Base-by-base conservation (phyloP, 1,140 invertebrate genomes). In the Dolichoris vasculosae region DNA sequence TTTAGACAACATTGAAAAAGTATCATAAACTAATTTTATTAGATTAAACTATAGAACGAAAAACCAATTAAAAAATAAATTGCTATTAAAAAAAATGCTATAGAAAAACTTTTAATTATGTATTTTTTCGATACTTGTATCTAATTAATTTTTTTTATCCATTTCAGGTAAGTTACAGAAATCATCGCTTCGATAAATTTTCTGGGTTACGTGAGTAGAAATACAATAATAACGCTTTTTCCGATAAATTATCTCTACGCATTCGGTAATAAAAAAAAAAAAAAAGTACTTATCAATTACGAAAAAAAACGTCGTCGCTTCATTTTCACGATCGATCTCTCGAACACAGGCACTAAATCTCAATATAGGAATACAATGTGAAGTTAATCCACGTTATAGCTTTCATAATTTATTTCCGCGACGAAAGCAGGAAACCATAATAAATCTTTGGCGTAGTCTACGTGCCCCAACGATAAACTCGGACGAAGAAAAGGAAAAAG, bases 111-210 rank as follows among this genome's bases (percentile, higher is more conserved):
- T n/a, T n/a, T n/a, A n/a, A n/a, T n/a, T n/a, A n/a, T n/a, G n/a
- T n/a, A n/a, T n/a, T n/a, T n/a, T n/a, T n/a, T n/a, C n/a, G n/a
- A 51, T 8, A 51, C 48, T 73, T 46, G 23, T 76, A 13, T 59
- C 26, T 55, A 51, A 82, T 81, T 73, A 0, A 55, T n/a, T n/a
- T 9, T 2, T 71, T 38, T 55, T 51, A 13, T 71, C 20, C 51
- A 46, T 82, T 71, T 13, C 67, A 73, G 80, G 80, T 82, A 23
- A 82, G 80, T 82, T 30, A 4, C 69, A n/a, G 3, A 40, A 51
- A 7, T 8, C 26, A 46, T 20, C 26, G 17, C 20, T 51, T 82
- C 26, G 15, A 15, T 6, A n/a, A 67, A 43, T 32, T 17, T 55
- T 23, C 2, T 64, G 20, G 30, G 4, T 0, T 40, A 2, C 17